Evolutionary conservation across 2,113 vertebrate genomes (phyloP).

Genomic region (Grammomys surdaster): DNA sequence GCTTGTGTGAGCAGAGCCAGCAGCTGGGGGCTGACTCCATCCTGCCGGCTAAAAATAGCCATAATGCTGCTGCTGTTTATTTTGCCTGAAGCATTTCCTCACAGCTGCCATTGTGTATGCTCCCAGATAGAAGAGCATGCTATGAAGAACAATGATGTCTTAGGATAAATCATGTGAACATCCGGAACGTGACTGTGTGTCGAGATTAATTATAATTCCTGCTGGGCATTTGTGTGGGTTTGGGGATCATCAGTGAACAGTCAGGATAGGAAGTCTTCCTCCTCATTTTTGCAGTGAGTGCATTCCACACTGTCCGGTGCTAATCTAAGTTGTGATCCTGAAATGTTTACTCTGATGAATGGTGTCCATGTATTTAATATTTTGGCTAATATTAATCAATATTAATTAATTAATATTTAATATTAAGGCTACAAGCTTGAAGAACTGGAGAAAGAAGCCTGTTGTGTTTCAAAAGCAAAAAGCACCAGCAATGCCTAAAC

Average conservation of each 20-base stretch:
- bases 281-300: neutral
- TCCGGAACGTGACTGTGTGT: conserved; percentile 17
- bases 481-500: neutral
- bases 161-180: conserved; percentile 35
- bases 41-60: conserved; percentile 65
- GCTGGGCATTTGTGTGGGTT: neutral
- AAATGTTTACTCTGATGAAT: conserved; percentile 63
- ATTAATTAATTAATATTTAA: neutral
- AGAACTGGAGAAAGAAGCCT: conserved; percentile 28
- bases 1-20: neutral
- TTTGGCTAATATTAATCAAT: neutral
- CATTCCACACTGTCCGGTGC: neutral
- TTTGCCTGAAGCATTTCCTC: conserved; percentile 55
- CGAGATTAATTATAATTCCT: conserved; percentile 55
- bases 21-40: conserved; percentile 42
- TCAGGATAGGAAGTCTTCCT: neutral
- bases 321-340: conserved; percentile 13
- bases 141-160: conserved; percentile 17
- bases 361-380: conserved; percentile 14
- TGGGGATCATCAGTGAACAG: neutral
- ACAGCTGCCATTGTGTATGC: conserved; percentile 13
- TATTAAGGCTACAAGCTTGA: neutral
- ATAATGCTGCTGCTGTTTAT: conserved; percentile 52
- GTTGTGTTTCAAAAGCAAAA: conserved; percentile 59
- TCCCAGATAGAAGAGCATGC: neutral